Percentiles rank a stretch among this genome's conserved stretches.
These are phyloP conservation scores for Oriolus oriolus DNA, from an alignment of 2,113 vertebrate genomes.

Conservation along the genomic window DNA sequence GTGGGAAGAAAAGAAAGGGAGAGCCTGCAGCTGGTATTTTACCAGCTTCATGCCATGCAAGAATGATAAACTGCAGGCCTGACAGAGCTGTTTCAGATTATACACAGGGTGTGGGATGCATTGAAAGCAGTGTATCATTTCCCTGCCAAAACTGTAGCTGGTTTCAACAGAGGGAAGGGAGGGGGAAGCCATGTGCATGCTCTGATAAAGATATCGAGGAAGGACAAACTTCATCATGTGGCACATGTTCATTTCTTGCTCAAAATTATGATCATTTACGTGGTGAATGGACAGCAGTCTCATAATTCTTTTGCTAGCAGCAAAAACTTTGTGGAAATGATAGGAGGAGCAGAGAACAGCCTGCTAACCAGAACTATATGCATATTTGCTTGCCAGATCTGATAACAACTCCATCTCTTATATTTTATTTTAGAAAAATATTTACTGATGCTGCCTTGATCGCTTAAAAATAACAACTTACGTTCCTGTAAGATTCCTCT, in stretches of 20 bases:
- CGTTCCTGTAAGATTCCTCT: background rate
- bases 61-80: slow-evolving; percentile 11
- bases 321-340: background rate
- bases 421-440: background rate
- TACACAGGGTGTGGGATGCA: background rate
- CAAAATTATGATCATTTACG: background rate
- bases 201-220: slow-evolving; percentile 42
- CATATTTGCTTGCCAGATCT: background rate
- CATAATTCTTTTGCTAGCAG: background rate
- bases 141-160: slow-evolving; percentile 13
- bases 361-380: background rate
- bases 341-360: background rate
- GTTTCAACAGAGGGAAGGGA: background rate
- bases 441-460: background rate
- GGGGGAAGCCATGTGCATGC: background rate
- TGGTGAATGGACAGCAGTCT: background rate
- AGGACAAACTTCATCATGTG: background rate
- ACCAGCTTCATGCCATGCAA: background rate
- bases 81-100: background rate
- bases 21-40: background rate
- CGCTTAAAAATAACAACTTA: background rate
- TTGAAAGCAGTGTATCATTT: background rate
- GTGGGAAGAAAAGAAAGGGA: background rate
- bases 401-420: background rate
- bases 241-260: background rate